Percentiles rank a stretch among this genome's conserved stretches.
These are phyloP conservation scores for Drepana falcataria DNA, from an alignment of 2,888 invertebrate species.

Conservation along the genomic window DNA sequence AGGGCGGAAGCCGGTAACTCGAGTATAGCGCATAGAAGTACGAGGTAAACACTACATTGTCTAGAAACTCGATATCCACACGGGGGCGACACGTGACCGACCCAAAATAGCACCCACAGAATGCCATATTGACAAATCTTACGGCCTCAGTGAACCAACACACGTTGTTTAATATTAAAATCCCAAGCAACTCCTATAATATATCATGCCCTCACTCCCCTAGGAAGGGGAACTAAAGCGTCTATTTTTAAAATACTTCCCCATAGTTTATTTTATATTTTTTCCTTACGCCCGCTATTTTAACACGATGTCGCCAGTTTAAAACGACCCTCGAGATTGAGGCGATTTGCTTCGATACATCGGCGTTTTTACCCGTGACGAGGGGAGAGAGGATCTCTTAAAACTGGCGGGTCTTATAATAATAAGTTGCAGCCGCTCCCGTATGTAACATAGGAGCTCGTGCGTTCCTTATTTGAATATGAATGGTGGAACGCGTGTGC, in stretches of 20 bases:
- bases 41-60: slow-evolving; percentile 59
- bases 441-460: slow-evolving; percentile 58
- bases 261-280: slow-evolving; percentile 72
- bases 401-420: slow-evolving; percentile 53
- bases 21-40: slow-evolving; percentile 23
- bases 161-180: slow-evolving; percentile 75
- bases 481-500: slow-evolving; percentile 58
- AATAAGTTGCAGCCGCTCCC: slow-evolving; percentile 64
- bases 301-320: slow-evolving; percentile 47
- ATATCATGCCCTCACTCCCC: slow-evolving; percentile 72
- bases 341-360: neutral
- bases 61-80: slow-evolving; percentile 54
- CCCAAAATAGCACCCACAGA: slow-evolving; percentile 72
- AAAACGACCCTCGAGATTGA: slow-evolving; percentile 16
- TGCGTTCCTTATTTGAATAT: slow-evolving; percentile 67
- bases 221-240: slow-evolving; percentile 54
- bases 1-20: slow-evolving; percentile 44
- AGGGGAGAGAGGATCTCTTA: slow-evolving; percentile 32
- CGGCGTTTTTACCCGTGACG: neutral
- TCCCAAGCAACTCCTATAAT: slow-evolving; percentile 73
- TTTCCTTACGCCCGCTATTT: slow-evolving; percentile 64
- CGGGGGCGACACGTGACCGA: slow-evolving; percentile 58
- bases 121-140: slow-evolving; percentile 76
- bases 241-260: slow-evolving; percentile 77
- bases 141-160: slow-evolving; percentile 73